phyloP scores from a whole-genome alignment of 2,797 vertebrate species.

The Trichosurus vulpecula region DNA sequence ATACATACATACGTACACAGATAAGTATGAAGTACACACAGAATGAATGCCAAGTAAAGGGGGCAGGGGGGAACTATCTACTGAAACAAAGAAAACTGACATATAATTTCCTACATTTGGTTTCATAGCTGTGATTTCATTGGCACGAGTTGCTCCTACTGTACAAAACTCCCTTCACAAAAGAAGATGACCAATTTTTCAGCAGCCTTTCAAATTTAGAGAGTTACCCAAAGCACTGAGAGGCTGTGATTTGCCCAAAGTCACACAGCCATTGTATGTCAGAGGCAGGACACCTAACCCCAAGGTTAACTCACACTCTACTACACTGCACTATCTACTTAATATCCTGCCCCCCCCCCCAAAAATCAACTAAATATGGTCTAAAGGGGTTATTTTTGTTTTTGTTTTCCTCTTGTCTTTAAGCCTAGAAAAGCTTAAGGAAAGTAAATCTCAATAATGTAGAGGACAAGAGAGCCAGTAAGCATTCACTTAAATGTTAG shows the following conservation, averaged over 20 bases:
- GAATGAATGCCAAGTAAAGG: not conserved
- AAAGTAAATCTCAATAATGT: too few species aligned
- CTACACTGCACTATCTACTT: not conserved
- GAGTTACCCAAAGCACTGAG: not conserved
- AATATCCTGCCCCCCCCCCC: not conserved
- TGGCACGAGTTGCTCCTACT: not conserved
- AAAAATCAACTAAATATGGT: too few species aligned
- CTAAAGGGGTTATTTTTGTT: too few species aligned
- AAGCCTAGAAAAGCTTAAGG: too few species aligned
- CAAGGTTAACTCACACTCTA: not conserved
- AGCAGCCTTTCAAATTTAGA: not conserved
- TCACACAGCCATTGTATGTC: not conserved
- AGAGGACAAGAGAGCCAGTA: too few species aligned
- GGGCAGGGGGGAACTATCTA: not conserved
- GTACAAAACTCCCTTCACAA: not conserved
- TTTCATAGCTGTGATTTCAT: not conserved
- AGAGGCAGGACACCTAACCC: not conserved
- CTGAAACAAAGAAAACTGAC: not conserved
- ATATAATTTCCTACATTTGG: not conserved
- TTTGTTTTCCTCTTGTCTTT: too few species aligned
- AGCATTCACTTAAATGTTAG: too few species aligned
- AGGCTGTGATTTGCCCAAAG: too few species aligned
- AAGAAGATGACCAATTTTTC: not conserved
- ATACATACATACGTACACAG: not conserved
- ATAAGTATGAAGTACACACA: not conserved